Conservation (phyloP, 2,113 vertebrate species). For the Carassius gibelio region DNA sequence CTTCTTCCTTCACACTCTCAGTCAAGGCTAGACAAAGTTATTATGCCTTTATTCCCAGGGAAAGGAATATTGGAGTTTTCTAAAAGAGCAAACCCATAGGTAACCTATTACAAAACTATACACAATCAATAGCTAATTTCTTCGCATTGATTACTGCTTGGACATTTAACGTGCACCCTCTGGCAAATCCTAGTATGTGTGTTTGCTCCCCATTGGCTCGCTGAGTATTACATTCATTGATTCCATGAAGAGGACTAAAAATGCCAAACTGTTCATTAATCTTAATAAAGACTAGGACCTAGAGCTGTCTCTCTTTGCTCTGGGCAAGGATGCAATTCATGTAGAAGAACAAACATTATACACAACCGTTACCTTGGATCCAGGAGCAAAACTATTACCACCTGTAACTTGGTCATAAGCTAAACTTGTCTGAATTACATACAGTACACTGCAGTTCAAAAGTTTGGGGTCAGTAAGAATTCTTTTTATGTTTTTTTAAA, state of each 20-base stretch:
- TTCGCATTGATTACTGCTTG: constrained; percentile 92
- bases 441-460: neutral
- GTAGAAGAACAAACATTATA: constrained; percentile 57
- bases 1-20: constrained; percentile 79
- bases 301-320: constrained; percentile 66
- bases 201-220: constrained; percentile 74
- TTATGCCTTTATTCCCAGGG: constrained; percentile 82
- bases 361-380: neutral
- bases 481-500: neutral
- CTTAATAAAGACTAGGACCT: constrained; percentile 81
- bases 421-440: neutral
- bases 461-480: neutral
- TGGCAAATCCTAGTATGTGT: constrained; percentile 68
- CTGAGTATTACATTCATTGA: constrained; percentile 88
- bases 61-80: constrained; percentile 87
- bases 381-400: neutral
- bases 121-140: constrained; percentile 97
- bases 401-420: neutral
- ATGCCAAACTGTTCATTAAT: constrained; percentile 89
- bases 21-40: constrained; percentile 78
- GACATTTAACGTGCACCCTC: constrained; percentile 87
- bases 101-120: constrained; percentile 93
- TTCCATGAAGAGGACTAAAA: constrained; percentile 82
- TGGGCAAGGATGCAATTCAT: constrained; percentile 66
- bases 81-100: constrained; percentile 95